Evolutionary conservation across 2,888 invertebrate genomes (phyloP).

Genomic region (Lydus trimaculatus): DNA sequence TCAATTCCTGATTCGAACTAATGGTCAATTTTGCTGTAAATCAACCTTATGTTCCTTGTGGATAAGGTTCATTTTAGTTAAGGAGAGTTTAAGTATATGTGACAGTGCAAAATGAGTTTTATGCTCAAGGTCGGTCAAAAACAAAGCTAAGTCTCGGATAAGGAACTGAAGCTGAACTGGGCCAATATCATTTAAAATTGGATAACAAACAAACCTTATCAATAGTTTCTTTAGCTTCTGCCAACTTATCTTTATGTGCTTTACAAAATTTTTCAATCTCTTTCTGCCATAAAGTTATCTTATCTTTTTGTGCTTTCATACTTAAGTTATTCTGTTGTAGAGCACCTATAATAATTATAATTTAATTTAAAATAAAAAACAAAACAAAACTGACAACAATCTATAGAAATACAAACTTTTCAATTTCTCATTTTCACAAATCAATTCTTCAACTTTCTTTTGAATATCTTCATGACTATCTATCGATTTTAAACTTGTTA

Average conservation of each 20-base stretch:
- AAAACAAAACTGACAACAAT: too few species aligned
- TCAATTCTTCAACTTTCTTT: constrained; percentile 46
- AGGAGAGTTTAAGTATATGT: too few species aligned
- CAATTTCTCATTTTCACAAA: constrained; percentile 49
- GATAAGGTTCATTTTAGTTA: too few species aligned
- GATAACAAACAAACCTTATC: constrained; percentile 65
- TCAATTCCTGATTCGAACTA: too few species aligned
- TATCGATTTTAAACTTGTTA: constrained; percentile 13
- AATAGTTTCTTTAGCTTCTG: constrained; percentile 69
- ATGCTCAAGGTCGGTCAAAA: too few species aligned
- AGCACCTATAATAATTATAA: constrained; percentile 62
- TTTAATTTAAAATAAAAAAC: neutral
- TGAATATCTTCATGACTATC: constrained; percentile 49
- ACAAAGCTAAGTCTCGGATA: too few species aligned
- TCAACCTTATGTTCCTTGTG: too few species aligned
- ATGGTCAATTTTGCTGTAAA: too few species aligned
- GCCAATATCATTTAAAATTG: too few species aligned
- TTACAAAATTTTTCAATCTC: constrained; percentile 70
- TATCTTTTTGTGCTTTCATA: constrained; percentile 71
- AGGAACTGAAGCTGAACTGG: too few species aligned
- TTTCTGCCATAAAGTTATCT: constrained; percentile 69
- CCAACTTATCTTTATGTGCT: constrained; percentile 71
- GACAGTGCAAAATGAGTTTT: too few species aligned
- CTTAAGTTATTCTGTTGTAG: constrained; percentile 71
- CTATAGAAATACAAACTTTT: constrained; percentile 40